Evolutionary conservation across 2,113 vertebrate species (phyloP), one percentile per base, ranked within the genome.

Genomic region (Gallinago paraguaiae): DNA sequence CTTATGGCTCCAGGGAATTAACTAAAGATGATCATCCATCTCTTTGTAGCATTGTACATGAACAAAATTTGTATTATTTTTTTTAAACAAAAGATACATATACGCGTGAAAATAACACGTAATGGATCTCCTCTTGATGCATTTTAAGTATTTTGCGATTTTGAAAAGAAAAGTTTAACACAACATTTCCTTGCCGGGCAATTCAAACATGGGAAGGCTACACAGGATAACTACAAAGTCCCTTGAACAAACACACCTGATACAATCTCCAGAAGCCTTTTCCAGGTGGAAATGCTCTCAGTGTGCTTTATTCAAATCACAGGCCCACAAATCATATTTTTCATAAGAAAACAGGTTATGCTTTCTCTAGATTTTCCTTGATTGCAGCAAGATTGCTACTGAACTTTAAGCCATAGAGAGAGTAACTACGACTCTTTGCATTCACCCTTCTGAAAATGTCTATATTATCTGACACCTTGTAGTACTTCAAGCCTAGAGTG

Each of bases 91-190:
- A n/a, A 72, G 23, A 75, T 13, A 61, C 2, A 8, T 10, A 7
- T 10, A 46, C 0, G 2, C 8, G 20, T 53, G 53, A 41, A 67
- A 60, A 67, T 17, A 46, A 30, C 23, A 64, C 1, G 0, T 51
- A 25, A 24, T 9, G 24, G 46, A 67, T 24, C 39, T 74, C 45
- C 63, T 39, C 51, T 71, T 24, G 11, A 30, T 30, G 28, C 59
- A 30, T 51, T 64, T 77, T 13, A 65, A 77, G 22, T 46, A 39
- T n/a, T 71, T 57, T 45, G 28, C 63, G 28, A 70, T 59, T 77
- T 59, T 67, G 23, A 85, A 53, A 39, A 56, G 48, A 64, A 43
- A 64, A 18, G 5, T 71, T 84, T 64, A 37, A 57, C 41, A 33
- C 7, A 37, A 59, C 25, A 37, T 64, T 84, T 43, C 6, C 17